phyloP scores from a whole-genome alignment of 2,888 invertebrate species.

The Microplitis manilae region DNA sequence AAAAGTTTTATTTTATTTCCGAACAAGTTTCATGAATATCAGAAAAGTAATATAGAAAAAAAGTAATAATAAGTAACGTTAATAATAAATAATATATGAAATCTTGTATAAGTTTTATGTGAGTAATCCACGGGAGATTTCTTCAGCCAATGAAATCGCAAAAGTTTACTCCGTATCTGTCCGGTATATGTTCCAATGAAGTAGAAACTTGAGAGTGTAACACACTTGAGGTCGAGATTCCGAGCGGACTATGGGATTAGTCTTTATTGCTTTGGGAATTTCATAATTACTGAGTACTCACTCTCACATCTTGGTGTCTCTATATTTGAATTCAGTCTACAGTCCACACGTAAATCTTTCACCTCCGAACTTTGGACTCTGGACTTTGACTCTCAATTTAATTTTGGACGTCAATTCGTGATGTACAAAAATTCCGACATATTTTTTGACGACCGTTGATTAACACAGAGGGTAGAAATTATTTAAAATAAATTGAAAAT shows the following conservation, averaged over 20 bases:
- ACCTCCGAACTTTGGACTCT: not conserved
- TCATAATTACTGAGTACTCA: conserved; percentile 13
- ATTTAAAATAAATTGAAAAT: too few species aligned
- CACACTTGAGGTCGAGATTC: not conserved
- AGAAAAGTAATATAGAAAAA: not conserved
- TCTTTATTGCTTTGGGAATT: conserved; percentile 18
- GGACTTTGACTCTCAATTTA: too few species aligned
- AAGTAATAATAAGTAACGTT: not conserved
- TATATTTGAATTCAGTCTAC: not conserved
- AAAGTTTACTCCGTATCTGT: not conserved
- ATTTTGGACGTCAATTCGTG: too few species aligned
- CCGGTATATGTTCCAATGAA: not conserved
- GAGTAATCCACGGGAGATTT: conserved; percentile 2
- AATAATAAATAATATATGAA: conserved; percentile 3
- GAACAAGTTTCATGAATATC: not conserved
- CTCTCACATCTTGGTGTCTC: not conserved
- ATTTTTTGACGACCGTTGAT: too few species aligned
- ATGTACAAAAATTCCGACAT: too few species aligned
- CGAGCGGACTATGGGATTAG: conserved; percentile 11
- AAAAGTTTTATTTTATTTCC: too few species aligned
- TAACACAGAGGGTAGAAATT: too few species aligned
- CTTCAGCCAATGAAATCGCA: not conserved
- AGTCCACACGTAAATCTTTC: not conserved
- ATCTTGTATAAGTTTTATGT: not conserved
- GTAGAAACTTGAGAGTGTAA: not conserved